phyloP scores from a whole-genome alignment of 2,113 vertebrate species.

The Pteropus alecto region DNA sequence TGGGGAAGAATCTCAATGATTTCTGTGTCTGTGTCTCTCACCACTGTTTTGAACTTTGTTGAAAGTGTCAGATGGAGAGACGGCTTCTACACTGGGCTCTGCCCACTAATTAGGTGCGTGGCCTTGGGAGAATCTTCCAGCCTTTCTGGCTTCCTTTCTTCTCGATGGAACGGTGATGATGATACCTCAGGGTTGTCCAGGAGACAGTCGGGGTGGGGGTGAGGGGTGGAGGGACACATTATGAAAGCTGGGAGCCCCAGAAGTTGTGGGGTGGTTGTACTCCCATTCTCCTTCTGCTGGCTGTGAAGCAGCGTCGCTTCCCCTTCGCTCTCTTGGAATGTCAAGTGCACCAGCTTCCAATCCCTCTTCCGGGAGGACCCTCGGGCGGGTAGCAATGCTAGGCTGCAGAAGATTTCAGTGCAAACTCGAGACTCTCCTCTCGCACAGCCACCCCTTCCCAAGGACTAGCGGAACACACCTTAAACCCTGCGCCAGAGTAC shows the following conservation, averaged over 20 bases:
- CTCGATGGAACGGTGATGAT: background rate
- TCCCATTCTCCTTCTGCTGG: background rate
- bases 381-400: background rate
- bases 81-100: background rate
- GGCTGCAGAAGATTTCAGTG: background rate
- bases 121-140: background rate
- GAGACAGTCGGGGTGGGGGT: background rate
- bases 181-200: background rate
- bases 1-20: background rate
- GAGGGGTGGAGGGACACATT: background rate
- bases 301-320: background rate
- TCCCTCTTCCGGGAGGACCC: background rate
- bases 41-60: slow-evolving; percentile 15
- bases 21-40: background rate
- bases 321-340: background rate
- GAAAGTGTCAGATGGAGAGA: slow-evolving; percentile 10
- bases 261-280: background rate
- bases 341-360: slow-evolving; percentile 48
- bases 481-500: background rate
- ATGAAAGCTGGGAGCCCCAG: background rate
- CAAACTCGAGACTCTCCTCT: slow-evolving; percentile 20
- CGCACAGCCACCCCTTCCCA: background rate
- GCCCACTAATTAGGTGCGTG: background rate
- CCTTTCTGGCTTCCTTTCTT: background rate
- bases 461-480: slow-evolving; percentile 25